These are phyloP conservation scores for Ennomos quercinarius DNA, from an alignment of 2,888 invertebrate genomes.

Conservation along the genomic window DNA sequence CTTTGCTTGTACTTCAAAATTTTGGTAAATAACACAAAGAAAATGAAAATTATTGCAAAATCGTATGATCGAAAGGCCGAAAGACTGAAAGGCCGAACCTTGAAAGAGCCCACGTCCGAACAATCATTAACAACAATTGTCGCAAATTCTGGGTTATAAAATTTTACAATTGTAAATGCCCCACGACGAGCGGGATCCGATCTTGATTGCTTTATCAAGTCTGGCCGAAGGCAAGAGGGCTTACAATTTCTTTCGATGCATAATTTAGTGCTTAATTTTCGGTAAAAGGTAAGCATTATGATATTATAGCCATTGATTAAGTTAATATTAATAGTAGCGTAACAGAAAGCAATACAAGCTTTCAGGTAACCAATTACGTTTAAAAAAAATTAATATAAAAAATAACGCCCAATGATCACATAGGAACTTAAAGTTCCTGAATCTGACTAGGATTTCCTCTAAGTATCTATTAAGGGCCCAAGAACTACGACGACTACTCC, in stretches of 20 bases:
- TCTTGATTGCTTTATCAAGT: conserved; percentile 48
- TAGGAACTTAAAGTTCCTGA: too few relatives aligned
- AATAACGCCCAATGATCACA: too few relatives aligned
- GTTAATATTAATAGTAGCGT: neutral
- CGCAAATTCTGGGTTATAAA: conserved; percentile 75
- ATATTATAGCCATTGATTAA: conserved; percentile 25
- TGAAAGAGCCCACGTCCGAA: conserved; percentile 55
- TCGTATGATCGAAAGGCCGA: conserved; percentile 44
- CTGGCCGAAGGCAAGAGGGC: conserved; percentile 24
- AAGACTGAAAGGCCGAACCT: conserved; percentile 34
- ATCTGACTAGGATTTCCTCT: too few relatives aligned
- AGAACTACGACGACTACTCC: too few relatives aligned
- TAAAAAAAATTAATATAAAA: too few relatives aligned
- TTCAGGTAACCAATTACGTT: too few relatives aligned
- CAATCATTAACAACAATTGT: conserved; percentile 62
- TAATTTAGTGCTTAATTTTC: conserved; percentile 37
- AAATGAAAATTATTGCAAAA: conserved; percentile 51
- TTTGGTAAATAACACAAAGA: conserved; percentile 48
- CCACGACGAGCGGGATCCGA: conserved; percentile 35
- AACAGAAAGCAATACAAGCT: too few relatives aligned
- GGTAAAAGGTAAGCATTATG: conserved; percentile 24
- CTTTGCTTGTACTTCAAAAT: too few relatives aligned
- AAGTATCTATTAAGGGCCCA: too few relatives aligned
- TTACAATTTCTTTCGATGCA: conserved; percentile 31
- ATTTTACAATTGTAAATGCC: conserved; percentile 62